A percentile compares a stretch with the other conserved stretches of the same genome.
These are phyloP conservation scores for Notiomystis cincta DNA, from an alignment of 2,113 vertebrate genomes.

Conservation along the genomic window DNA sequence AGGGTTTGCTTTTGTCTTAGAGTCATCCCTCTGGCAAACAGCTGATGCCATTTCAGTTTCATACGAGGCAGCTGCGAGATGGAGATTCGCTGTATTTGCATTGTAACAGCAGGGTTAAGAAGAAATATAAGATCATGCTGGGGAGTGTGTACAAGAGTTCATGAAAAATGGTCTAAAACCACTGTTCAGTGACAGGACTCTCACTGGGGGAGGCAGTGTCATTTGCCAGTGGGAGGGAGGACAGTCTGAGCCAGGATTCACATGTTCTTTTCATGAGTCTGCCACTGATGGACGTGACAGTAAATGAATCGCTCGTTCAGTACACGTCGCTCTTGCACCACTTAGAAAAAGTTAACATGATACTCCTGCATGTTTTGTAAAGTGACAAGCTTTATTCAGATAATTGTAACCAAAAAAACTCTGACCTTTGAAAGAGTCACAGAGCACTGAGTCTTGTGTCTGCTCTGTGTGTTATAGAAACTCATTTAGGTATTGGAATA, in stretches of 20 bases:
- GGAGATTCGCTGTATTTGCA: neutral
- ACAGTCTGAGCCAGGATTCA: neutral
- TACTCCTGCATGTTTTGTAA: neutral
- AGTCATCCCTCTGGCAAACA: neutral
- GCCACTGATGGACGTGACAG: neutral
- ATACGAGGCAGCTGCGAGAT: rapidly evolving
- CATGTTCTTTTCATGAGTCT: neutral
- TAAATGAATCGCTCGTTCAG: neutral
- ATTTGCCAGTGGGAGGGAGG: neutral
- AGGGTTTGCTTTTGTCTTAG: neutral
- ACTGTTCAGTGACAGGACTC: neutral
- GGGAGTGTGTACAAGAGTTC: neutral
- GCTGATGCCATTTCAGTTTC: neutral
- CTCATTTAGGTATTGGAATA: neutral
- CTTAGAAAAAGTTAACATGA: neutral
- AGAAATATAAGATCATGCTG: neutral
- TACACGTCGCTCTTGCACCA: neutral
- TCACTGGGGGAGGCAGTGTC: neutral
- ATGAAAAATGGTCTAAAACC: neutral
- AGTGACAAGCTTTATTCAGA: neutral
- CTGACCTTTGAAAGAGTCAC: neutral
- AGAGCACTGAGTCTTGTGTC: neutral
- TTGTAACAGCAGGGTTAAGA: neutral
- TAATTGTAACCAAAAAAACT: neutral
- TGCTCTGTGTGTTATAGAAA: neutral